Conservation (phyloP, 2,888 invertebrate genomes). For the Maniola hyperantus region DNA sequence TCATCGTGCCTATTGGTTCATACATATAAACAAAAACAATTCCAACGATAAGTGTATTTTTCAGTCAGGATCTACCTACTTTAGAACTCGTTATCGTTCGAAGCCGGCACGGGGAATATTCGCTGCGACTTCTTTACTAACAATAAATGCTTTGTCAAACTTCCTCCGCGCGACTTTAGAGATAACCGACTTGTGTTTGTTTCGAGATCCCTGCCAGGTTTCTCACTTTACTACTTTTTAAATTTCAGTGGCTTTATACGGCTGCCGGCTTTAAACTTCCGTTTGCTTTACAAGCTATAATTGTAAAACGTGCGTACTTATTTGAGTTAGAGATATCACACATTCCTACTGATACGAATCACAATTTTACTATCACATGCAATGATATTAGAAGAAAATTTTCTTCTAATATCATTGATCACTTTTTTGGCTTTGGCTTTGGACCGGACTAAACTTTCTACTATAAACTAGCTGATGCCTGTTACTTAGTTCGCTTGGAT, state of each 20-base stretch:
- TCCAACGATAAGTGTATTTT: conserved; percentile 28
- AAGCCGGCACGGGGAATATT: conserved; percentile 49
- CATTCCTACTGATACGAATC: too few relatives aligned
- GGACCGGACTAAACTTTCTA: too few relatives aligned
- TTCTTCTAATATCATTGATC: too few relatives aligned
- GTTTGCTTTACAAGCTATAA: neutral
- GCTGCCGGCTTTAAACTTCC: neutral
- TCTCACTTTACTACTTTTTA: conserved; percentile 51
- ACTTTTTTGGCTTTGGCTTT: too few relatives aligned
- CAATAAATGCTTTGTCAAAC: conserved; percentile 78
- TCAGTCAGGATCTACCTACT: conserved; percentile 50
- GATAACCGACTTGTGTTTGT: conserved; percentile 71
- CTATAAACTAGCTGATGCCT: too few relatives aligned
- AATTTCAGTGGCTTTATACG: conserved; percentile 36
- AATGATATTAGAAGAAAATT: too few relatives aligned
- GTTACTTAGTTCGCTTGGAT: too few relatives aligned
- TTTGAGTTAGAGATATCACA: neutral
- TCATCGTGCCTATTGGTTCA: too few relatives aligned
- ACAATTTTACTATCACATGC: too few relatives aligned
- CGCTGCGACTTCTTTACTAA: conserved; percentile 59
- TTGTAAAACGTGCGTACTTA: neutral
- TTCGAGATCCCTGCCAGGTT: conserved; percentile 51
- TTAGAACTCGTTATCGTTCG: conserved; percentile 70
- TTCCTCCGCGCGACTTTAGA: conserved; percentile 50
- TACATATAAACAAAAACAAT: conserved; percentile 12